Conservation (phyloP, 2,888 invertebrate genomes). For the Eurois occulta region DNA sequence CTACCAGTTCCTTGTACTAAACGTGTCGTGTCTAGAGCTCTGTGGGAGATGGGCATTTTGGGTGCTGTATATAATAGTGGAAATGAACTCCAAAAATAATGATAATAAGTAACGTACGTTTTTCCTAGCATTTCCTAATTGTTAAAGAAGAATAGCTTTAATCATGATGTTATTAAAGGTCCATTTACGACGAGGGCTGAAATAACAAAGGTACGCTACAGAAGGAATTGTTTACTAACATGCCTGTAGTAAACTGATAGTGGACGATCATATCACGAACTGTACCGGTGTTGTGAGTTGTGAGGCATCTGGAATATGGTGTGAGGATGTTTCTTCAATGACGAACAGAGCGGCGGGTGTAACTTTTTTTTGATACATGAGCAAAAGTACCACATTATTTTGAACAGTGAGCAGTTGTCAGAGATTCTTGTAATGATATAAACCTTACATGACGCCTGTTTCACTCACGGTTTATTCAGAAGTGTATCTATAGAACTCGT, state of each 20-base stretch:
- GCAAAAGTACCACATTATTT: background rate
- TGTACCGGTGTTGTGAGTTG: conserved; percentile 4
- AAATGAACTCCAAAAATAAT: background rate
- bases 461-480: too few species aligned
- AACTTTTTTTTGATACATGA: background rate
- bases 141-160: background rate
- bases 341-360: conserved; percentile 5
- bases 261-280: conserved; percentile 41
- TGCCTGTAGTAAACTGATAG: conserved; percentile 39
- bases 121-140: too few species aligned
- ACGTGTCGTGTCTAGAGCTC: background rate
- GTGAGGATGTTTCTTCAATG: background rate
- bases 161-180: conserved; percentile 8
- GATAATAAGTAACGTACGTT: too few species aligned
- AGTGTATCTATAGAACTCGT: too few species aligned
- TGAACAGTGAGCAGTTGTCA: background rate
- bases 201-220: conserved; percentile 37
- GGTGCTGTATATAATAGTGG: too few species aligned
- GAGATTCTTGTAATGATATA: background rate
- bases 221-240: conserved; percentile 49
- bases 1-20: background rate
- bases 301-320: conserved; percentile 29
- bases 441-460: too few species aligned
- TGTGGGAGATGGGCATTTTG: background rate
- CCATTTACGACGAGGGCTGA: conserved; percentile 22